Percentiles rank a stretch among this genome's conserved stretches.
Conservation (phyloP, 2,797 vertebrate species). For the Myoxocephalus aenaeus region DNA sequence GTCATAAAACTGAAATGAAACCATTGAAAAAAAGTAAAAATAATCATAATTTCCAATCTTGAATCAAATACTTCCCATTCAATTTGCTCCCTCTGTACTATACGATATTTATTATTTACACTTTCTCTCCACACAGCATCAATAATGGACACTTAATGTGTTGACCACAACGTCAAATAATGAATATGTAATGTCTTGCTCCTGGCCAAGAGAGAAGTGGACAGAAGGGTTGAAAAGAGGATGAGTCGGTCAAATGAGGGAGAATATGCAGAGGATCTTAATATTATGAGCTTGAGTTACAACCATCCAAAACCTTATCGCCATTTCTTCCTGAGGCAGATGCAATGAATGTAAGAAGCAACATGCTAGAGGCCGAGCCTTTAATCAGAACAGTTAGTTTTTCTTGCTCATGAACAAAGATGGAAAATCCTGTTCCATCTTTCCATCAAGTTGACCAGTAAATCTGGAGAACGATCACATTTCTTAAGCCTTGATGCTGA, state of each 20-base stretch:
- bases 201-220: slow-evolving; percentile 90
- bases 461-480: neutral
- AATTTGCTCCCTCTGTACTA: neutral
- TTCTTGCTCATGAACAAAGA: neutral
- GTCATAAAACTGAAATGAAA: no score
- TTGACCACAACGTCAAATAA: neutral
- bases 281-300: neutral
- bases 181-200: slow-evolving; percentile 81
- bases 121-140: neutral
- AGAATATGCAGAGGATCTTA: slow-evolving; percentile 1
- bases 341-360: neutral
- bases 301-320: neutral
- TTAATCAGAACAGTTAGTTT: neutral
- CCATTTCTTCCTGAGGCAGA: neutral
- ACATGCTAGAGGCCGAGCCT: neutral
- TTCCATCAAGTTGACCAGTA: neutral
- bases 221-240: slow-evolving; percentile 68
- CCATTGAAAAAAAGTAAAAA: no score
- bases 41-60: no score
- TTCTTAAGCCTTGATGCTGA: neutral
- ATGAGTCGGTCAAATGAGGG: no score
- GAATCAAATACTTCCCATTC: neutral
- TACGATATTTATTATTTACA: neutral
- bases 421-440: neutral
- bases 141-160: neutral